Percentiles rank a stretch among this genome's conserved stretches.
Evolutionary conservation across 2,888 invertebrate species (phyloP).

Genomic region (Oligia latruncula): DNA sequence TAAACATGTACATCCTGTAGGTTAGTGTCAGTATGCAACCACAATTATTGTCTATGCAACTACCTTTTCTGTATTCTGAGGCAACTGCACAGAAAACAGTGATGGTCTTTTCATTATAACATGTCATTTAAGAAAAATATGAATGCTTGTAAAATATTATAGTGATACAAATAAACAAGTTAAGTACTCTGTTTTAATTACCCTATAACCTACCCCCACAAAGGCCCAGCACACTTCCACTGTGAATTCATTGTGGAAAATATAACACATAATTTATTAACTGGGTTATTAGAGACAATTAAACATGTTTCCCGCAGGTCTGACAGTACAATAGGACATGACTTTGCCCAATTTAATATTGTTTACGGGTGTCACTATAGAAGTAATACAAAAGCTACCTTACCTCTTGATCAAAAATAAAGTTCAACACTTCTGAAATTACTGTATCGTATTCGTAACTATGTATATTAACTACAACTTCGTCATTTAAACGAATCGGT

Average conservation of each 20-base stretch:
- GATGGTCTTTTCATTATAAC: not conserved
- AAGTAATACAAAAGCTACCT: constrained; percentile 6
- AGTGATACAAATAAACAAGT: not conserved
- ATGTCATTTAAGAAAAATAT: not conserved
- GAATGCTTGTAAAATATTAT: not conserved
- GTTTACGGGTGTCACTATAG: not conserved
- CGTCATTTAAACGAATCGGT: constrained; percentile 71
- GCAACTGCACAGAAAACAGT: not conserved
- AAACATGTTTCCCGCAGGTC: not conserved
- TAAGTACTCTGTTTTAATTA: not conserved
- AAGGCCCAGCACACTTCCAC: too few relatives aligned
- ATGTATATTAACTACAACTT: constrained; percentile 71
- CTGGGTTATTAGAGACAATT: not conserved
- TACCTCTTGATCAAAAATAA: constrained; percentile 76
- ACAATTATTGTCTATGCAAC: not conserved
- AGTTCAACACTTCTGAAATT: constrained; percentile 74
- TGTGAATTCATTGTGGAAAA: too few relatives aligned
- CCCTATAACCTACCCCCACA: not conserved
- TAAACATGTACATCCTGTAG: not conserved
- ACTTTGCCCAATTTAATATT: not conserved
- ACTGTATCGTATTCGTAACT: constrained; percentile 64
- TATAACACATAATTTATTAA: not conserved
- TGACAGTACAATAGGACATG: not conserved
- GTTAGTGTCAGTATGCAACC: not conserved
- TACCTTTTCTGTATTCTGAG: too few relatives aligned